A percentile compares a stretch with the other conserved stretches of the same genome.
Conservation (phyloP, 2,113 vertebrate genomes). For the Coturnix japonica region DNA sequence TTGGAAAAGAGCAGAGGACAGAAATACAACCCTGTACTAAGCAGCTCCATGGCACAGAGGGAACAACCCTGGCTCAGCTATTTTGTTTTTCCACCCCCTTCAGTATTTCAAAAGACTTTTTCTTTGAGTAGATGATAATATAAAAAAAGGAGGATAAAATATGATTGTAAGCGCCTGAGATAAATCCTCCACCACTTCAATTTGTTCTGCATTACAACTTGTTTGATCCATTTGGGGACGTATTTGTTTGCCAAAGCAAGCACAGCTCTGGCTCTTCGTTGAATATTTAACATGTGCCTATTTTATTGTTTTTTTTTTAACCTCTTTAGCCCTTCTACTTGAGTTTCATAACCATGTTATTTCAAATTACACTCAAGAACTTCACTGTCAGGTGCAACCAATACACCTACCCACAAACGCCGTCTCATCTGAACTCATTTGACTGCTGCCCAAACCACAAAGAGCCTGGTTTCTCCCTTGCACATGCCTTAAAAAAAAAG, state of each 20-base stretch:
- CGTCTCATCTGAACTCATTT: not conserved
- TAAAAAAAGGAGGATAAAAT: slow-evolving; percentile 62
- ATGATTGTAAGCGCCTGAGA: slow-evolving; percentile 63
- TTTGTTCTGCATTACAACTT: slow-evolving; percentile 73
- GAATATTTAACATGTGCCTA: slow-evolving; percentile 63
- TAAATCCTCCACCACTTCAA: slow-evolving; percentile 69
- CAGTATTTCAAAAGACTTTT: not conserved
- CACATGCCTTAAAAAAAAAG: not conserved
- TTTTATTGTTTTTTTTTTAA: not conserved
- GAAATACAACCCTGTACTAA: not conserved
- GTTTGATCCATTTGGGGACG: slow-evolving; percentile 70
- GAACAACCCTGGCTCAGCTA: not conserved
- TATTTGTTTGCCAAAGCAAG: slow-evolving; percentile 74
- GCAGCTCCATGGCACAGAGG: not conserved
- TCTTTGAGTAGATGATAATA: slow-evolving; percentile 9
- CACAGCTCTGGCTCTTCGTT: slow-evolving; percentile 48
- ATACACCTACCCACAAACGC: not conserved
- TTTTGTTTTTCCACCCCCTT: not conserved
- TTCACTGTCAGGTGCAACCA: not conserved
- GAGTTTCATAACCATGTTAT: not conserved
- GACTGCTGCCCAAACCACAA: not conserved
- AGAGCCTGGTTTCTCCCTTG: not conserved
- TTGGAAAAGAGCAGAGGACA: not conserved
- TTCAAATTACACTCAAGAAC: slow-evolving; percentile 1
- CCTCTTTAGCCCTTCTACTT: slow-evolving; percentile 33